Conservation (phyloP, 2,888 invertebrate species). For the Philonicus albiceps region DNA sequence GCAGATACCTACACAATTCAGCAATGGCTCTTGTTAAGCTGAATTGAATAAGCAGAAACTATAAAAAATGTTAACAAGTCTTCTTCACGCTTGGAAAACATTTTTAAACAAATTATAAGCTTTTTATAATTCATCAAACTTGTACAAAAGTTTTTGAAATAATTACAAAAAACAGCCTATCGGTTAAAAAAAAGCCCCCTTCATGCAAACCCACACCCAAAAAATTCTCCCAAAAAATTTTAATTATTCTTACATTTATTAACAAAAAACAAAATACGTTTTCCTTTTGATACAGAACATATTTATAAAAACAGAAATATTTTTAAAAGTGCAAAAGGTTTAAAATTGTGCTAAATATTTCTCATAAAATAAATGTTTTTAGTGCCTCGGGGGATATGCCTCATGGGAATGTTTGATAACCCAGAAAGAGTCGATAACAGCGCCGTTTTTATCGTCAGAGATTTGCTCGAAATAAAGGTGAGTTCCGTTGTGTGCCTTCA, state of each 20-base stretch:
- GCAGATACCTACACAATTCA: too few species aligned
- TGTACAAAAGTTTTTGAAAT: too few species aligned
- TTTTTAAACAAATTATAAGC: too few species aligned
- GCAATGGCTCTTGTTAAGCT: not conserved
- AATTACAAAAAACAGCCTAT: too few species aligned
- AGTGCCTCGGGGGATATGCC: not conserved
- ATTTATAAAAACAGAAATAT: not conserved
- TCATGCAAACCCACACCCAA: not conserved
- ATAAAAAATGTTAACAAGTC: too few species aligned
- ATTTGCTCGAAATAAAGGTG: constrained; percentile 92
- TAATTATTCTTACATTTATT: not conserved
- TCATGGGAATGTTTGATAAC: constrained; percentile 67
- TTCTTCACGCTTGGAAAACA: too few species aligned
- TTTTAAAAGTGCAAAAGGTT: not conserved
- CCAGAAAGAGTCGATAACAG: constrained; percentile 74
- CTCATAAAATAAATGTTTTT: not conserved
- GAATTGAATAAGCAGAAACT: too few species aligned
- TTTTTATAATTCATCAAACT: too few species aligned
- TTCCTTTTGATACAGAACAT: not conserved
- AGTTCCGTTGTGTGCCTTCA: constrained; percentile 80
- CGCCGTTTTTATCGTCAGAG: constrained; percentile 75
- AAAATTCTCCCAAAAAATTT: not conserved
- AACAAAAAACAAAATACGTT: not conserved
- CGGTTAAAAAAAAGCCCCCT: too few species aligned
- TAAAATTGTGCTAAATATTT: not conserved